Conservation (phyloP, 2,113 vertebrate genomes). For the Laticauda colubrina region DNA sequence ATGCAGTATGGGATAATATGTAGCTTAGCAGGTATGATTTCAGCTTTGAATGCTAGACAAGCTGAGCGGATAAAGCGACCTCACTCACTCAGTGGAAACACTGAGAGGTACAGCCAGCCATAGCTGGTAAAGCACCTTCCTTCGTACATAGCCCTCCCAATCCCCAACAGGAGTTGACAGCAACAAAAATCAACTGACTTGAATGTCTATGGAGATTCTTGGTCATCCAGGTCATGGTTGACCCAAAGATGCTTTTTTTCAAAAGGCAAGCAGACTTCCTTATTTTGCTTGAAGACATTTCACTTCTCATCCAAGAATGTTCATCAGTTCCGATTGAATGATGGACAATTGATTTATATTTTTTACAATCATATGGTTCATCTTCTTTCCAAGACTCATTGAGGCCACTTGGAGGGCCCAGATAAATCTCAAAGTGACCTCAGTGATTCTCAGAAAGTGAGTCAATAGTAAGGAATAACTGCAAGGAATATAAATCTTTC, state of each 20-base stretch:
- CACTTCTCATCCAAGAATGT: neutral
- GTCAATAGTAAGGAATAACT: neutral
- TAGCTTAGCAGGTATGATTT: neutral
- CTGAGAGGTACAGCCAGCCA: neutral
- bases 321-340: neutral
- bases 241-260: neutral
- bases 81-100: neutral
- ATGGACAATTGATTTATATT: neutral
- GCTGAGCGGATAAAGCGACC: neutral
- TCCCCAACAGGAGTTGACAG: neutral
- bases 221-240: neutral
- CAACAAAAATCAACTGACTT: neutral
- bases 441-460: neutral
- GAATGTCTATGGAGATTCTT: neutral
- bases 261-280: neutral
- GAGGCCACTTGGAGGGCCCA: neutral
- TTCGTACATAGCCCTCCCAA: neutral
- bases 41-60: neutral
- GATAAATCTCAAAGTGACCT: neutral
- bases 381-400: neutral
- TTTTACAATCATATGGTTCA: neutral
- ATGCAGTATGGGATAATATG: neutral
- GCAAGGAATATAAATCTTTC: neutral
- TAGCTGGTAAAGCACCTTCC: neutral
- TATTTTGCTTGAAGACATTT: neutral